Evolutionary conservation across 2,113 vertebrate genomes (phyloP).

Genomic region (Lophotis ruficrista): DNA sequence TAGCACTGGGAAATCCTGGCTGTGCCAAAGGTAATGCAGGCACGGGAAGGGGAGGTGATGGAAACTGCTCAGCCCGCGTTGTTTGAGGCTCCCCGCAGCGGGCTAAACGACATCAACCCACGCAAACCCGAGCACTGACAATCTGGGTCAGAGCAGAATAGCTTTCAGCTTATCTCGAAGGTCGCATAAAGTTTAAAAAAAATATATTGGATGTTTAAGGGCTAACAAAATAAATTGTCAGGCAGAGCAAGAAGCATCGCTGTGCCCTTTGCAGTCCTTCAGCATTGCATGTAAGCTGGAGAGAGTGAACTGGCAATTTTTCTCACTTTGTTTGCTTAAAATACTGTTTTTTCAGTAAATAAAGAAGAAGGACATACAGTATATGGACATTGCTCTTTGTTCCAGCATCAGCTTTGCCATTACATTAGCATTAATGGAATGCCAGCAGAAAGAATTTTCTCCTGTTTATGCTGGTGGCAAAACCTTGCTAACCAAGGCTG

Average conservation of each 20-base stretch:
- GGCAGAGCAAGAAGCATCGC: background rate
- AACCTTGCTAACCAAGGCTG: background rate
- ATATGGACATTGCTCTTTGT: background rate
- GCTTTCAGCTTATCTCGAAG: constrained; percentile 67
- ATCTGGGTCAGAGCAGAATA: constrained; percentile 67
- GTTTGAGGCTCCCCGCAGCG: constrained; percentile 60
- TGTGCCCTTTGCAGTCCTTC: constrained; percentile 46
- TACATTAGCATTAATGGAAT: background rate
- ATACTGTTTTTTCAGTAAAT: background rate
- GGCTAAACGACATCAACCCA: constrained; percentile 72
- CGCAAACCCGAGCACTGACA: constrained; percentile 59
- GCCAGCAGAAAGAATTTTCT: background rate
- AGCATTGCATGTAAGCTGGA: background rate
- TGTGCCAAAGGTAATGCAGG: constrained; percentile 74
- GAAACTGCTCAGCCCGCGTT: constrained; percentile 65
- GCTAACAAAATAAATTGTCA: constrained; percentile 39
- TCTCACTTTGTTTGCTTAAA: constrained; percentile 16
- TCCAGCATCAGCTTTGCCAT: background rate
- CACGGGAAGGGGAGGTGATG: constrained; percentile 51
- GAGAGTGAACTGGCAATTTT: background rate
- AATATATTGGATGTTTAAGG: constrained; percentile 62
- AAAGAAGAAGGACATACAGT: background rate
- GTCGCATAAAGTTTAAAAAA: constrained; percentile 76
- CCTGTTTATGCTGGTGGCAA: background rate
- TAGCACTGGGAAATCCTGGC: constrained; percentile 70